phyloP scores from a whole-genome alignment of 1,140 invertebrate species.

The Platorchestia sp. region DNA sequence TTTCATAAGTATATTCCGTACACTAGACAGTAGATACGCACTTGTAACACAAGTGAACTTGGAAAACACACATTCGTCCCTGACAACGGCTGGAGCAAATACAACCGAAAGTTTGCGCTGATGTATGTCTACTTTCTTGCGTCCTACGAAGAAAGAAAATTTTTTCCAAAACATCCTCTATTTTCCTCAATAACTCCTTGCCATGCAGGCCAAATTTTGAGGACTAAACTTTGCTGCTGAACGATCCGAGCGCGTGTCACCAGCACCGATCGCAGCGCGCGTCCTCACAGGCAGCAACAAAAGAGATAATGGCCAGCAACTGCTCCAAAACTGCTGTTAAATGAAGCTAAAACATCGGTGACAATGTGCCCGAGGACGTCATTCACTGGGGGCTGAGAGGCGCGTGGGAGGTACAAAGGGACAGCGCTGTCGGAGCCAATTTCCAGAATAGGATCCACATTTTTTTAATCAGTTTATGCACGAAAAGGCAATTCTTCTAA shows the following conservation, averaged over 20 bases:
- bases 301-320: constrained; percentile 9
- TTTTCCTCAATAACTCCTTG: no score
- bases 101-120: no score
- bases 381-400: neutral
- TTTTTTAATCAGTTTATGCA: neutral
- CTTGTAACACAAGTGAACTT: no score
- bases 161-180: no score
- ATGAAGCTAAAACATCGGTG: constrained; percentile 47
- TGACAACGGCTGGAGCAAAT: no score
- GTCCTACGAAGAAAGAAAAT: no score
- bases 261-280: neutral
- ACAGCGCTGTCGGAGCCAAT: neutral
- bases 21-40: no score
- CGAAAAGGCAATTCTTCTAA: neutral
- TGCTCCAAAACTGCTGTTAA: constrained; percentile 26
- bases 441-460: neutral
- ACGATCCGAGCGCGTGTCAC: neutral
- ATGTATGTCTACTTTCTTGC: no score
- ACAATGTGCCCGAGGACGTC: constrained; percentile 6
- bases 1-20: no score
- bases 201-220: no score
- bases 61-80: no score
- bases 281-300: neutral
- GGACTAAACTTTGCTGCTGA: neutral
- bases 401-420: neutral